Evolutionary conservation across 2,888 invertebrate species (phyloP), one percentile per base, ranked within the genome.

Genomic region (Agrochola circellaris): DNA sequence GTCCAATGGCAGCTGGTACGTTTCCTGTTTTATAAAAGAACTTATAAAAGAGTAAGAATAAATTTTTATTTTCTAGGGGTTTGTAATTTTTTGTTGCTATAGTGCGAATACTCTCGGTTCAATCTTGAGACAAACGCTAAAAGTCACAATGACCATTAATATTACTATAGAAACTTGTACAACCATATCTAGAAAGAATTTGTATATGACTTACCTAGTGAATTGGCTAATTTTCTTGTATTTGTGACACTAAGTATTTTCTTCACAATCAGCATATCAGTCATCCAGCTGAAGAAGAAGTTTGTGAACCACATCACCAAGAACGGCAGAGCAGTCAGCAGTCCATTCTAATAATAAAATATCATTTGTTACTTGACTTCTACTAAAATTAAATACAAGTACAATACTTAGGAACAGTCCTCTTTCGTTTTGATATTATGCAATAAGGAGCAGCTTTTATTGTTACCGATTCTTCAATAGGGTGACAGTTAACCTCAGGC

Each of bases 261-360:
- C 64, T 95, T 97, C 9, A 96, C 97, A 8, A 98, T 97, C 0
- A 97, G 88, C 89, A 95, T 96, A 88, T 98, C 98, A 0, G 98
- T 97, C 0, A 97, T 87, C 90, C 97, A 97, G 65, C 98, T 98
- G 91, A 98, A 97, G 72, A 98, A 96, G 87, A 98, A 98, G 86
- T 98, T 98, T 38, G 97, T 92, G 42, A 98, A 84, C 97, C 98
- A 98, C 96, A 98, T 98, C 9, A 97, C 97, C n/a, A 98, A 93
- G 89, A 98, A 98, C 0, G 98, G 98, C 0, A 98, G 92, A 0
- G 98, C 97, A 0, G 98, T 98, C 3, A 98, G 92, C 13, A 98
- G 84, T 2, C 98, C 98, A 89, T 98, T 98, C 97, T 97, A 26
- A 6, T 3, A 45, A 48, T 34, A 15, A 23, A 42, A 2, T 45